Evolutionary conservation across 1,140 invertebrate genomes (phyloP).

Genomic region (Drosophila obscura): DNA sequence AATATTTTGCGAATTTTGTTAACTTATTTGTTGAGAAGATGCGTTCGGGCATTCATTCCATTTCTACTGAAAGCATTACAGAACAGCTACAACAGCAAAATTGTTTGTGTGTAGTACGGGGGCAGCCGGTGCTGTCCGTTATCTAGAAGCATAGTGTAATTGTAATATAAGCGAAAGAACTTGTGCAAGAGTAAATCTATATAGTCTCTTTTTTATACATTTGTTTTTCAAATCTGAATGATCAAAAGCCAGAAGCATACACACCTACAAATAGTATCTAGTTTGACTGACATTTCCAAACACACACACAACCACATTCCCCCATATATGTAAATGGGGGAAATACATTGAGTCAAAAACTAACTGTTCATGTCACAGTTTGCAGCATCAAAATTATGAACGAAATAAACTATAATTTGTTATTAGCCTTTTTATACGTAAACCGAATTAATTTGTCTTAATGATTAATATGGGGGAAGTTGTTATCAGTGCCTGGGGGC

Average conservation of each 20-base stretch:
- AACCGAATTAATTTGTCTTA: constrained; percentile 14
- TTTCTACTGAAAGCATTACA: constrained; percentile 37
- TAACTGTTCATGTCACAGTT: constrained; percentile 36
- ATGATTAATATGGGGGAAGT: neutral
- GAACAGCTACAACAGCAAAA: constrained; percentile 7
- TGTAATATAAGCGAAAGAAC: constrained; percentile 59
- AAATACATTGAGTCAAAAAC: constrained; percentile 11
- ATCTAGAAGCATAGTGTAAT: constrained; percentile 64
- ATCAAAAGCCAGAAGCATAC: constrained; percentile 42
- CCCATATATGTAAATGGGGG: constrained; percentile 35
- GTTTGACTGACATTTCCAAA: constrained; percentile 65
- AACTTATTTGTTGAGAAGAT: constrained; percentile 68
- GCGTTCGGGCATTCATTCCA: constrained; percentile 62
- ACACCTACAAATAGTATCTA: constrained; percentile 40
- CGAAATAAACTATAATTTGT: constrained; percentile 79
- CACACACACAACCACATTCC: constrained; percentile 12
- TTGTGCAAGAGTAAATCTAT: constrained; percentile 54
- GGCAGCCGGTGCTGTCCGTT: constrained; percentile 41
- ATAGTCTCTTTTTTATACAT: constrained; percentile 22
- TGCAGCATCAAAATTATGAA: constrained; percentile 68
- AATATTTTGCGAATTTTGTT: constrained; percentile 58
- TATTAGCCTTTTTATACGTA: constrained; percentile 71
- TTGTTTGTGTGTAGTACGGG: constrained; percentile 45
- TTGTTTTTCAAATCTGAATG: constrained; percentile 53
- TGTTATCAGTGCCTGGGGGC: too few relatives aligned